Base-by-base conservation (phyloP, 2,113 vertebrate genomes). In the Pollachius pollachius region DNA sequence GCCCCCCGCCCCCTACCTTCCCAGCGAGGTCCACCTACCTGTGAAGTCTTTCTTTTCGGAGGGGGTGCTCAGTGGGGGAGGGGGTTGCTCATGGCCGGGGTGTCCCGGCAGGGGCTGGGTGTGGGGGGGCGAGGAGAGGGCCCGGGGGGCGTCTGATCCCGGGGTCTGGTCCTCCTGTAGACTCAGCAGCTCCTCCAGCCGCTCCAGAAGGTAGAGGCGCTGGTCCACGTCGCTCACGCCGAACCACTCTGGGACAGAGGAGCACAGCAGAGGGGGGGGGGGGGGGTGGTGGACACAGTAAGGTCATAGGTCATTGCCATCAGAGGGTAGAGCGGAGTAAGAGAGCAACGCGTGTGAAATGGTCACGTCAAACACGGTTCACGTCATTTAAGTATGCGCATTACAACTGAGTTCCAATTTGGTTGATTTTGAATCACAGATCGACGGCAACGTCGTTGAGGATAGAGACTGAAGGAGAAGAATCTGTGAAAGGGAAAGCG, bases 11-110 rank as follows among this genome's bases (percentile, higher is more conserved):
- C 52, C 52, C 52, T 4, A 21, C 30, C 30, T 34, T 3, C 30
- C 30, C 30, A 34, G 30, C 30, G 30, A 5, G 15, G 7, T 57
- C 60, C 21, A 69, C 67, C 75, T 74, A 71, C 76, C 76, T 74
- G 76, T 65, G 18, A 41, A 54, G 71, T 60, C 63, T 64, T 25
- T 78, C 71, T 70, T 30, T 58, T 59, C 27, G 13, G 5, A n/a
- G 30, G 69, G 18, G 16, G 18, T 23, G 8, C 16, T 64, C 63
- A 64, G 65, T 66, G 70, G 13, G 12, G 61, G 48, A 18, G 65
- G 27, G 16, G 60, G 41, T 23, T 52, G 48, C n/a, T 65, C 72
- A 65, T 74, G 65, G 27, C 68, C 5, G 0, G 48, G 19, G 37
- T 27, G 61, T 21, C 56, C 1, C 30, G 9, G 23, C 37, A 18